phyloP scores from a whole-genome alignment of 2,888 invertebrate genomes.

The Sacculina carcini region DNA sequence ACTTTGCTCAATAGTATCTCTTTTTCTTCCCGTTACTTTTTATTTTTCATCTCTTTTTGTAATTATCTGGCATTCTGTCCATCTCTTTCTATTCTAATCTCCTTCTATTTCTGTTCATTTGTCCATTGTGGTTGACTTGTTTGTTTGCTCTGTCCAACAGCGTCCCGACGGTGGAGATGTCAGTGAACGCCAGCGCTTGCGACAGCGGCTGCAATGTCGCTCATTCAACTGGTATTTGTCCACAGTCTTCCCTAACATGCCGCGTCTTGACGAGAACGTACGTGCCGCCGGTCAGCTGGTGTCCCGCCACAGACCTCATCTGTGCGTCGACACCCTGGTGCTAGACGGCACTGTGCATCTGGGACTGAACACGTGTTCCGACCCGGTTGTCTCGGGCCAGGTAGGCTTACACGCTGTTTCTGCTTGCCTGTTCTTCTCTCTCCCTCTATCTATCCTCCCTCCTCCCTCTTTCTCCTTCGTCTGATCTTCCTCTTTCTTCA shows the following conservation, averaged over 20 bases:
- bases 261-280: constrained; percentile 14
- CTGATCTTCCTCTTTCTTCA: too few species aligned
- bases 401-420: not conserved
- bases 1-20: not conserved
- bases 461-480: too few species aligned
- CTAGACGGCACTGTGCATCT: not conserved
- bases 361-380: not conserved
- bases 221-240: constrained; percentile 13
- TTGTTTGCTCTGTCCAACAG: not conserved
- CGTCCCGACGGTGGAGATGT: constrained; percentile 12
- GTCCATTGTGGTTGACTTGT: not conserved
- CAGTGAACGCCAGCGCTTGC: constrained; percentile 8
- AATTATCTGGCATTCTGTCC: not conserved
- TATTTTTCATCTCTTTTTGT: not conserved
- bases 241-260: constrained; percentile 13
- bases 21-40: not conserved
- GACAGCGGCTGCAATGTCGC: constrained; percentile 10
- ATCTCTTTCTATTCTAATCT: not conserved
- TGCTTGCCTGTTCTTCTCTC: too few species aligned
- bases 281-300: constrained; percentile 14
- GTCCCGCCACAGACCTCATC: not conserved
- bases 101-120: not conserved
- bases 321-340: not conserved
- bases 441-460: too few species aligned
- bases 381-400: not conserved